These are phyloP conservation scores for Megatriorchis doriae DNA, from an alignment of 2,113 vertebrate genomes.

Conservation along the genomic window DNA sequence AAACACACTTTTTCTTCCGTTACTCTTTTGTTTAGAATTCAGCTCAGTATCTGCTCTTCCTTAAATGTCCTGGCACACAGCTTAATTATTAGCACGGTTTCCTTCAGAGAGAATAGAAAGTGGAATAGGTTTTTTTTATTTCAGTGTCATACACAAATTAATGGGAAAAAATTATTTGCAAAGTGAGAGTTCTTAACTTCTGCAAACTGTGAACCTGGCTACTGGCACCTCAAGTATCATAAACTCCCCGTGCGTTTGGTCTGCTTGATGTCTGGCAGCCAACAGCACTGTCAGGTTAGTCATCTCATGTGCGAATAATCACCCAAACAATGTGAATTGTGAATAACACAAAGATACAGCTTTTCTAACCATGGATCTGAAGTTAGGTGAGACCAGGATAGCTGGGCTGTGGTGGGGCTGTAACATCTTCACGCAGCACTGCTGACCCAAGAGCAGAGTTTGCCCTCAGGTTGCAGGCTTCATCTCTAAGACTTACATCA, in stretches of 20 bases:
- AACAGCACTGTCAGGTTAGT: background rate
- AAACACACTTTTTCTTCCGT: constrained; percentile 24
- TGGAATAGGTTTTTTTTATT: background rate
- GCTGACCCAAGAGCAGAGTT: background rate
- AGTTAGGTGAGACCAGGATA: background rate
- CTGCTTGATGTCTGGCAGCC: background rate
- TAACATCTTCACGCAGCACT: fast-evolving
- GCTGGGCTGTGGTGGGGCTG: background rate
- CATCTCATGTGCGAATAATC: fast-evolving
- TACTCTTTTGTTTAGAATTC: constrained; percentile 46
- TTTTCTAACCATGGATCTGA: background rate
- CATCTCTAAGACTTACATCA: background rate
- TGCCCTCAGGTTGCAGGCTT: background rate
- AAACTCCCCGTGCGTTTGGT: background rate
- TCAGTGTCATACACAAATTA: background rate
- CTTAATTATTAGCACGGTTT: background rate
- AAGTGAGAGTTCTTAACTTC: background rate
- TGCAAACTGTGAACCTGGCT: background rate
- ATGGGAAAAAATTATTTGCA: background rate
- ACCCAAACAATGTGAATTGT: background rate
- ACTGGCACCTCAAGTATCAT: background rate
- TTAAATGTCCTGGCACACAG: background rate
- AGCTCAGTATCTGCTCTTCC: constrained; percentile 30
- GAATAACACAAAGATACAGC: background rate
- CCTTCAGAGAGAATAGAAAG: background rate